Percentiles rank a stretch among this genome's conserved stretches.
phyloP scores from a whole-genome alignment of 2,113 vertebrate genomes.

The Eurypyga helias region DNA sequence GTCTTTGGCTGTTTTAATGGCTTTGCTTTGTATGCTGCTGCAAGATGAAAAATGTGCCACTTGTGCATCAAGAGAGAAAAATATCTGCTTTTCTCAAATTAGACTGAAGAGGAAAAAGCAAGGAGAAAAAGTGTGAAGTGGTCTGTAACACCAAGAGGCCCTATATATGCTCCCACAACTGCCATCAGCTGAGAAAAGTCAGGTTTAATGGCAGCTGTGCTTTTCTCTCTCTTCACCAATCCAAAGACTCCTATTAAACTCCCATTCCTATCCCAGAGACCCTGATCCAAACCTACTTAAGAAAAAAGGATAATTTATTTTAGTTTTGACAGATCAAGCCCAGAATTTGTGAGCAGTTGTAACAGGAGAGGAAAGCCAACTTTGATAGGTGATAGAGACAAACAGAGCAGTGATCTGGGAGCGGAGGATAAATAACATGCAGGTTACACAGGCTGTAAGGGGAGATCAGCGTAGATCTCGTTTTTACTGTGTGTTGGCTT shows the following conservation, averaged over 20 bases:
- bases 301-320: not conserved
- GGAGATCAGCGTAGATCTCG: not conserved
- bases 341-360: not conserved
- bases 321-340: not conserved
- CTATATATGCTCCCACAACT: not conserved
- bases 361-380: not conserved
- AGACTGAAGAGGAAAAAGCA: not conserved
- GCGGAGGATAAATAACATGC: not conserved
- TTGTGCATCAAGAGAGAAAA: conserved; percentile 9
- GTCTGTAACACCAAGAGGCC: not conserved
- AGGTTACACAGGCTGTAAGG: not conserved
- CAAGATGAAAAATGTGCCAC: conserved; percentile 42
- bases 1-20: conserved; percentile 51
- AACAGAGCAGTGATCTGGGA: not conserved
- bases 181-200: not conserved
- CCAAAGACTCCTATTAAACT: not conserved
- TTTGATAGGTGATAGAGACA: rapidly evolving
- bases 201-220: not conserved
- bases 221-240: not conserved
- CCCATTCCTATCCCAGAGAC: not conserved
- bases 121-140: not conserved
- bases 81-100: conserved; percentile 3
- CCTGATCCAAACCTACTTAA: not conserved
- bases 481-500: not conserved
- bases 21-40: conserved; percentile 19